Evolutionary conservation across 1,140 invertebrate genomes (phyloP), one percentile per base, ranked within the genome.

Genomic region (Paramacrobiotus metropolitanus): DNA sequence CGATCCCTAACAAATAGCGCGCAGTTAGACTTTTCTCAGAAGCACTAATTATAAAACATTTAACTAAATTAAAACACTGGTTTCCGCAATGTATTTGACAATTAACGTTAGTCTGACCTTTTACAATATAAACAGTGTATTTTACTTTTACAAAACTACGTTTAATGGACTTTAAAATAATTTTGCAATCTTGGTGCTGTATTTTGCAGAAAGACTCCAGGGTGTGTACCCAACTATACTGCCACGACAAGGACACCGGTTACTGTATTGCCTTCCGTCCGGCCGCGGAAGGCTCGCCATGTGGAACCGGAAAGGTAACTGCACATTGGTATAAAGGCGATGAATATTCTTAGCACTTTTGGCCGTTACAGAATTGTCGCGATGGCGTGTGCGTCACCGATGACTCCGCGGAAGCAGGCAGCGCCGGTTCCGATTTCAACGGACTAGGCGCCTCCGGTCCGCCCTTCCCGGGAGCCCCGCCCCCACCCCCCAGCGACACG

Each of bases 221-320:
- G 60, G 89, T 93, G 28, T 93, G 89, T 73, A 87, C 88, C 31
- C 89, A 93, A 75, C 77, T 93, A 61, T 93, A 93, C 75, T 93
- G 88, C 73, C 92, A 92, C 71, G 89, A 93, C 73, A 82, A 86
- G 44, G 84, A 84, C 48, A 91, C 87, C 65, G 89, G 89, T 18
- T 93, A 92, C 73, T 93, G 89, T 74, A 88, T 93, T 60, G 87
- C 88, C 59, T 93, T 92, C 75, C 75, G 89, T 69, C 89, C 89
- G 18, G 89, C 89, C 21, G 89, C 89, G 2, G 89, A 93, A 75
- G 89, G 89, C 20, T 91, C 87, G 18, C 80, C 85, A 1, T 92
- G 88, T 72, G 89, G 89, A 34, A 87, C 90, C 75, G 86, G 87
- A 69, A 85, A 90, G 79, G 87, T 90, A 78, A 73, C 48, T 55